Percentiles rank a stretch among this genome's conserved stretches.
Evolutionary conservation across 1,140 invertebrate genomes (phyloP).

Genomic region (Drosophila rhopaloa): DNA sequence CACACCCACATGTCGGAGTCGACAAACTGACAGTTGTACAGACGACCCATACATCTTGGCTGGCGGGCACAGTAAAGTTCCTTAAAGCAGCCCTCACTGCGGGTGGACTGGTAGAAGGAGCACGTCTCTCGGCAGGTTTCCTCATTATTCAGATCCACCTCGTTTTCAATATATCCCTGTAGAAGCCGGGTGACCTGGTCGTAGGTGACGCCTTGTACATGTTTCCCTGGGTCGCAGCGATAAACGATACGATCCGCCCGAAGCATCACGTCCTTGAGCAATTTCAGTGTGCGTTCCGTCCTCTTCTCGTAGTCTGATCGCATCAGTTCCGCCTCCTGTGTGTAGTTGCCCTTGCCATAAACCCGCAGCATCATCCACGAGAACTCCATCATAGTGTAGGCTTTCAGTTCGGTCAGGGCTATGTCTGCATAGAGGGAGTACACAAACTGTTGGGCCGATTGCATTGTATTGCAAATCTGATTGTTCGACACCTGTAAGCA

Average conservation of each 20-base stretch:
- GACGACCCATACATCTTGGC: constrained; percentile 88
- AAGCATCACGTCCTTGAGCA: constrained; percentile 88
- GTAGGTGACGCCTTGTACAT: constrained; percentile 87
- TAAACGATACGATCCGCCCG: constrained; percentile 89
- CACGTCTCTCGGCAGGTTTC: constrained; percentile 93
- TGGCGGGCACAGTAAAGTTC: constrained; percentile 89
- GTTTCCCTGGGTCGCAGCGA: constrained; percentile 89
- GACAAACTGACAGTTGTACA: constrained; percentile 91
- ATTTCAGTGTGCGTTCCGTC: constrained; percentile 87
- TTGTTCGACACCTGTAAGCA: constrained; percentile 87
- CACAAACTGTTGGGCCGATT: constrained; percentile 92
- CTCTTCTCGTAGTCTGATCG: constrained; percentile 88
- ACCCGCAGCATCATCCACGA: constrained; percentile 92
- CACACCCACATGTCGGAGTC: constrained; percentile 95
- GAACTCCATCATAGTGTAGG: constrained; percentile 94
- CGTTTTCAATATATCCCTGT: constrained; percentile 95
- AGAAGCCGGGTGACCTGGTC: constrained; percentile 91
- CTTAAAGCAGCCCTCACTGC: constrained; percentile 89
- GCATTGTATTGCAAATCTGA: constrained; percentile 88
- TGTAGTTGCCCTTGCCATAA: constrained; percentile 90
- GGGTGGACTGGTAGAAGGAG: constrained; percentile 90
- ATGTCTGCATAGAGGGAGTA: constrained; percentile 92
- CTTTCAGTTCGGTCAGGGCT: constrained; percentile 92
- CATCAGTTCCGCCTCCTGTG: constrained; percentile 88
- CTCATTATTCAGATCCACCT: constrained; percentile 92